Conservation (phyloP, 2,797 vertebrate genomes). For the Tarsius wallacei region DNA sequence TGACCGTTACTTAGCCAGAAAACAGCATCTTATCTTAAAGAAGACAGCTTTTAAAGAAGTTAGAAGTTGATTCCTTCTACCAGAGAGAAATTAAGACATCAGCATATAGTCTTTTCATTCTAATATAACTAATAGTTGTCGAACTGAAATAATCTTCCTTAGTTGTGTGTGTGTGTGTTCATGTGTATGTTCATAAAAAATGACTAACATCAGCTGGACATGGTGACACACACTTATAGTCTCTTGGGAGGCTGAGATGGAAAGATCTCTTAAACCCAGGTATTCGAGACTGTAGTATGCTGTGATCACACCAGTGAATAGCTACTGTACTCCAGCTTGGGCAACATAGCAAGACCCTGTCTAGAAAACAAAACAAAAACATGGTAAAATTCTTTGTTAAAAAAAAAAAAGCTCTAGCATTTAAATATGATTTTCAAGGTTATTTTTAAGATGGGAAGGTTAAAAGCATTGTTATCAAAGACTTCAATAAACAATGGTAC, state of each 20-base stretch:
- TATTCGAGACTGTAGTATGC: not conserved
- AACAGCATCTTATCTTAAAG: not conserved
- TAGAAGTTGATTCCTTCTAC: not conserved
- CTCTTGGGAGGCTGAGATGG: not conserved
- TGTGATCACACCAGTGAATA: not conserved
- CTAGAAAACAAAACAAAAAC: not conserved
- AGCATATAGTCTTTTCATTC: not conserved
- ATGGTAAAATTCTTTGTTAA: not conserved
- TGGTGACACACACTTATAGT: not conserved
- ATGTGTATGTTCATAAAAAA: not conserved
- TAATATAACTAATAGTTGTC: not conserved
- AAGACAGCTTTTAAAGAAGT: not conserved
- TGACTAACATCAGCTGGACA: not conserved
- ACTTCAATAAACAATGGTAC: not conserved
- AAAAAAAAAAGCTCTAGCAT: not conserved
- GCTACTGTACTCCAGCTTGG: not conserved
- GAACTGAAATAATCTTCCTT: not conserved
- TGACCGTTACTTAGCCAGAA: not conserved
- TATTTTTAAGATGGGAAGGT: not conserved
- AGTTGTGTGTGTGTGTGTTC: not conserved
- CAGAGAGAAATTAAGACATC: not conserved
- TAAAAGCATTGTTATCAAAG: not conserved
- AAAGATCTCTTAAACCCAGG: not conserved
- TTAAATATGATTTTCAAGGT: not conserved
- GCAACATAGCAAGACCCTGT: not conserved